A percentile compares a stretch with the other conserved stretches of the same genome.
Conservation (phyloP, 2,888 invertebrate genomes). For the Galerucella nymphaeae region DNA sequence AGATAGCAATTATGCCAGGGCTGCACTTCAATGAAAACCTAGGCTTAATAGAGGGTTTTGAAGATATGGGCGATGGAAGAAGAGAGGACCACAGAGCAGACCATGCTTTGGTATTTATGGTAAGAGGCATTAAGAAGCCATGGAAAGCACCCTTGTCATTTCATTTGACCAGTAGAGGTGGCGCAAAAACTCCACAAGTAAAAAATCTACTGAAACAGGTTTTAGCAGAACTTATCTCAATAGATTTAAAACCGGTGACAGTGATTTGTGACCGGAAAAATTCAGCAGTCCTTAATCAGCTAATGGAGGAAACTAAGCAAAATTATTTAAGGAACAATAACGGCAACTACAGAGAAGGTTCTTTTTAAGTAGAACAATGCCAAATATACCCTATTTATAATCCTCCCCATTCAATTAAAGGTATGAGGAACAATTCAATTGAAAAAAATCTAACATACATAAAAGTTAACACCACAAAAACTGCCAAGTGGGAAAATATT, state of each 20-base stretch:
- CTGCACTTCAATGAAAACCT: too few relatives aligned
- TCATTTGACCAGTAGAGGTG: slow-evolving; percentile 28
- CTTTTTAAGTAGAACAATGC: slow-evolving; percentile 28
- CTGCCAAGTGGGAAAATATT: slow-evolving; percentile 34
- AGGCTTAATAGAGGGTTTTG: too few relatives aligned
- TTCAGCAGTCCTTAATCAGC: slow-evolving; percentile 25
- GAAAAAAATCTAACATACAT: slow-evolving; percentile 21
- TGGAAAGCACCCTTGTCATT: too few relatives aligned
- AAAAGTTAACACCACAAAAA: slow-evolving; percentile 17
- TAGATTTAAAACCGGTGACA: slow-evolving; percentile 36
- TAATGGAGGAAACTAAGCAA: too few relatives aligned
- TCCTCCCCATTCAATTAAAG: too few relatives aligned
- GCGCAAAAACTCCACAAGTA: slow-evolving; percentile 32
- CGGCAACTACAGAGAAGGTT: slow-evolving; percentile 7
- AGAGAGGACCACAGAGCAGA: slow-evolving; percentile 27
- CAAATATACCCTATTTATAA: slow-evolving; percentile 24
- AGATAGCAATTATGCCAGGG: too few relatives aligned
- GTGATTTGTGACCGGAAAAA: slow-evolving; percentile 3
- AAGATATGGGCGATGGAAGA: slow-evolving; percentile 27
- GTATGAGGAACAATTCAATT: too few relatives aligned
- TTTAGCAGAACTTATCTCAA: slow-evolving; percentile 22
- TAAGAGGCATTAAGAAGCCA: too few relatives aligned
- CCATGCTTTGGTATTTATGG: slow-evolving; percentile 39
- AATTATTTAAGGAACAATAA: slow-evolving; percentile 10
- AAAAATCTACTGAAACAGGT: slow-evolving; percentile 24